These are phyloP conservation scores for Prietella phreatophila DNA, from an alignment of 2,113 vertebrate genomes.

Conservation along the genomic window DNA sequence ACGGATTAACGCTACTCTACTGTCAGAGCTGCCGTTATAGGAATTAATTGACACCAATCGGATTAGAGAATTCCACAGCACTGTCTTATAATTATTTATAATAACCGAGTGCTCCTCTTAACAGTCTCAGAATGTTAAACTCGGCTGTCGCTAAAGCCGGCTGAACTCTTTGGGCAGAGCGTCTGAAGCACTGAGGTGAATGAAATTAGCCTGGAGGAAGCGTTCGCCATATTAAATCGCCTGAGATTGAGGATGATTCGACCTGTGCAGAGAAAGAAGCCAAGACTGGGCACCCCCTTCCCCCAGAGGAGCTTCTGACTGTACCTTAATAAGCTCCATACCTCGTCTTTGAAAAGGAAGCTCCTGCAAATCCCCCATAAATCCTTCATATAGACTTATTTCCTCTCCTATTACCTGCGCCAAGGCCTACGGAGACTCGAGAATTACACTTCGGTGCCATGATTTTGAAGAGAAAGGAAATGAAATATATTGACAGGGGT, in stretches of 20 bases:
- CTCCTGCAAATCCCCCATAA: conserved; percentile 40
- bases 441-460: not conserved
- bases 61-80: not conserved
- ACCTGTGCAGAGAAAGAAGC: conserved; percentile 28
- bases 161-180: conserved; percentile 40
- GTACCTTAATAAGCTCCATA: conserved; percentile 62
- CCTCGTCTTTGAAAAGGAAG: conserved; percentile 58
- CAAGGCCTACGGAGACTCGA: not conserved
- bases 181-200: conserved; percentile 49
- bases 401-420: conserved; percentile 27
- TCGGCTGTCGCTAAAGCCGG: conserved; percentile 30
- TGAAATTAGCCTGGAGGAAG: conserved; percentile 57
- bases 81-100: not conserved
- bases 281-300: not conserved
- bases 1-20: not conserved
- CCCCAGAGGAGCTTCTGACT: conserved; percentile 37
- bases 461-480: not conserved
- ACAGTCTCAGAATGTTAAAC: not conserved
- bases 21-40: not conserved
- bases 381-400: conserved; percentile 41
- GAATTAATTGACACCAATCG: not conserved
- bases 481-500: not conserved
- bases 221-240: conserved; percentile 67
- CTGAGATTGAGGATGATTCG: conserved; percentile 49
- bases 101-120: not conserved